Percentiles rank a stretch among this genome's conserved stretches.
These are phyloP conservation scores for Tragelaphus imberbis DNA, from an alignment of 2,113 vertebrate species.

Conservation along the genomic window DNA sequence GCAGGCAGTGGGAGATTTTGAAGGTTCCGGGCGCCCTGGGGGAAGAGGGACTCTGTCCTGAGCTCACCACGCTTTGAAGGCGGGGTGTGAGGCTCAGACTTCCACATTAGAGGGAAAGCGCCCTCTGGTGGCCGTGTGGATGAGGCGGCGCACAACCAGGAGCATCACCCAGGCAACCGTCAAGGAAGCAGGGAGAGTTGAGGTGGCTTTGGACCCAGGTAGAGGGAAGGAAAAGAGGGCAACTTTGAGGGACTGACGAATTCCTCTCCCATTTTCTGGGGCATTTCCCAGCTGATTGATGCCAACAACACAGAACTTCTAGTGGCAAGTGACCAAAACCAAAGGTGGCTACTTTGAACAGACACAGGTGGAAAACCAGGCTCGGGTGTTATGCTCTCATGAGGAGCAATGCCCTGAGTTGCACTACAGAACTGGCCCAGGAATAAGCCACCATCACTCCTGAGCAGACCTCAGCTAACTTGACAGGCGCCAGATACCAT, in stretches of 20 bases:
- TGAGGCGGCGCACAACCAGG: accelerated
- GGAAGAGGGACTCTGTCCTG: neutral
- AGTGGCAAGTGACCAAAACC: neutral
- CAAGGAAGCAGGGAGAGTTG: neutral
- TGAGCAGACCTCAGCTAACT: neutral
- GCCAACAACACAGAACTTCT: neutral
- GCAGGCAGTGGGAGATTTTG: accelerated
- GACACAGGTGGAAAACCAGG: neutral
- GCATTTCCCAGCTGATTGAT: neutral
- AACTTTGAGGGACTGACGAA: neutral
- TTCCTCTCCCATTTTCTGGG: neutral
- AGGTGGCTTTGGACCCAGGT: neutral
- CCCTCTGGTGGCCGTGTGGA: neutral
- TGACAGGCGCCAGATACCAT: accelerated
- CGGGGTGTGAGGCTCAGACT: too few species aligned
- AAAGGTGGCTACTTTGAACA: neutral
- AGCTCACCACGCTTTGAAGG: neutral
- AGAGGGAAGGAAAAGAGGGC: neutral
- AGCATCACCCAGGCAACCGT: accelerated
- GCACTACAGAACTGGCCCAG: accelerated
- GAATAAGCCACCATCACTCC: neutral
- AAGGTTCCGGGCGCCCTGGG: neutral
- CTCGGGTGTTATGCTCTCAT: accelerated
- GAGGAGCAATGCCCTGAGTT: neutral
- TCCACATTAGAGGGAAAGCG: neutral